A percentile compares a stretch with the other conserved stretches of the same genome.
phyloP scores from a whole-genome alignment of 2,797 vertebrate genomes.

The Macroramphosus scolopax region DNA sequence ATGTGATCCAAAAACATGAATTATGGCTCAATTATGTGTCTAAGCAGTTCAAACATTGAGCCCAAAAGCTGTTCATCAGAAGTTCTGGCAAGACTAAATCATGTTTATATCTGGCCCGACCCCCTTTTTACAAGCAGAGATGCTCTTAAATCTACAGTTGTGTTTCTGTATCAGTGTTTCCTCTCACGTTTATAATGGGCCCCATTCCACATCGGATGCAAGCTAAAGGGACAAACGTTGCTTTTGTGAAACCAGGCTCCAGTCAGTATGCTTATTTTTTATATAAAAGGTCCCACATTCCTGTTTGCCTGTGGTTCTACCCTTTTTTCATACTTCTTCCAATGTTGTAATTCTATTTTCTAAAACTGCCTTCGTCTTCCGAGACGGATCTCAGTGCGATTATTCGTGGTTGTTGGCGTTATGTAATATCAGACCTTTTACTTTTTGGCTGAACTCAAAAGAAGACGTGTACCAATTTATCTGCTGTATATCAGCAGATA shows the following conservation, averaged over 20 bases:
- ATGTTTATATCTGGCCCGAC: no score
- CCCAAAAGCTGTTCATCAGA: no score
- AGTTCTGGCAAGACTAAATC: no score
- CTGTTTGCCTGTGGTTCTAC: slow-evolving; percentile 41
- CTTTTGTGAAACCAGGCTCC: slow-evolving; percentile 48
- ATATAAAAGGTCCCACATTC: slow-evolving; percentile 40
- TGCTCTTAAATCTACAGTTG: no score
- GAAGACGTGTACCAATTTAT: no score
- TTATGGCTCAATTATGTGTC: no score
- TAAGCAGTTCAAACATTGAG: no score
- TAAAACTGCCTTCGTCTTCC: slow-evolving; percentile 39
- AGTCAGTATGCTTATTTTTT: no score
- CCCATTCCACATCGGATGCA: not conserved
- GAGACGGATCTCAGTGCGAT: slow-evolving; percentile 26
- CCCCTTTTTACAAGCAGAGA: no score
- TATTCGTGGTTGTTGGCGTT: slow-evolving; percentile 17
- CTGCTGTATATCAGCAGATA: no score
- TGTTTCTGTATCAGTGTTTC: not conserved
- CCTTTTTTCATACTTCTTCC: slow-evolving; percentile 28
- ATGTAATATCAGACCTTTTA: slow-evolving; percentile 31
- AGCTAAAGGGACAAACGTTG: slow-evolving; percentile 16
- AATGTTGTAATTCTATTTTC: slow-evolving; percentile 43
- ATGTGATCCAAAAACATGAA: no score
- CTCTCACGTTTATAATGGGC: not conserved
- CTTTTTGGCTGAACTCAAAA: not conserved